phyloP scores from a whole-genome alignment of 2,888 invertebrate genomes.

The Xanthorhoe designata region DNA sequence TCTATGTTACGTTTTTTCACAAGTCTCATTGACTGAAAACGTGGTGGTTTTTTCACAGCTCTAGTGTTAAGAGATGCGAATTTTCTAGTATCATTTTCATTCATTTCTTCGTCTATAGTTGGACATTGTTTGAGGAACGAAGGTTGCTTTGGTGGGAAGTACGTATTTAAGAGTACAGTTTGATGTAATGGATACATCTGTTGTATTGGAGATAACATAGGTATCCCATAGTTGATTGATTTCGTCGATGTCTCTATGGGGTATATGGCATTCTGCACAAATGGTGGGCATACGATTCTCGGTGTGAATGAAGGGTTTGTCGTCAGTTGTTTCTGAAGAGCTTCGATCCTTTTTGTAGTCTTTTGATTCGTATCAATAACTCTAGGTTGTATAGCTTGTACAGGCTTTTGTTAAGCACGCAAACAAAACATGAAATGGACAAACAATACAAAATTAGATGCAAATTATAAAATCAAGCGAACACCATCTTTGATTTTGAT shows the following conservation, averaged over 20 bases:
- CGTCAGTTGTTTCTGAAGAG: slow-evolving; percentile 77
- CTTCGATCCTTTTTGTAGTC: slow-evolving; percentile 68
- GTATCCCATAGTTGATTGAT: slow-evolving; percentile 64
- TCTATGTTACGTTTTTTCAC: slow-evolving; percentile 79
- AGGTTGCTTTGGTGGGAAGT: slow-evolving; percentile 75
- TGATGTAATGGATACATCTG: slow-evolving; percentile 79
- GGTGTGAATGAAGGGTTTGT: slow-evolving; percentile 82
- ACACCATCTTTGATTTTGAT: slow-evolving; percentile 22
- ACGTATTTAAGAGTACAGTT: slow-evolving; percentile 75
- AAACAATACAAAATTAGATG: slow-evolving; percentile 64
- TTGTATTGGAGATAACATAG: slow-evolving; percentile 76
- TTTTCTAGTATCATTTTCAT: slow-evolving; percentile 67
- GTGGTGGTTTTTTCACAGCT: slow-evolving; percentile 64
- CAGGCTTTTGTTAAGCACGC: slow-evolving; percentile 79
- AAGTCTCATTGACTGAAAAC: slow-evolving; percentile 81
- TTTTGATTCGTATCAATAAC: slow-evolving; percentile 78
- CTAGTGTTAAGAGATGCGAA: slow-evolving; percentile 79
- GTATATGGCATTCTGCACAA: slow-evolving; percentile 72
- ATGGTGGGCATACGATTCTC: slow-evolving; percentile 78
- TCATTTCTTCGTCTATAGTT: slow-evolving; percentile 72
- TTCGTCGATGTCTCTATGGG: slow-evolving; percentile 58
- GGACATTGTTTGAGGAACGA: slow-evolving; percentile 76
- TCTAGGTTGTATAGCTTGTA: slow-evolving; percentile 83
- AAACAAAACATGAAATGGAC: slow-evolving; percentile 69
- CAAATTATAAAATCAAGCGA: slow-evolving; percentile 67